Evolutionary conservation across 2,113 vertebrate species (phyloP).

Genomic region (Oreochromis aureus): DNA sequence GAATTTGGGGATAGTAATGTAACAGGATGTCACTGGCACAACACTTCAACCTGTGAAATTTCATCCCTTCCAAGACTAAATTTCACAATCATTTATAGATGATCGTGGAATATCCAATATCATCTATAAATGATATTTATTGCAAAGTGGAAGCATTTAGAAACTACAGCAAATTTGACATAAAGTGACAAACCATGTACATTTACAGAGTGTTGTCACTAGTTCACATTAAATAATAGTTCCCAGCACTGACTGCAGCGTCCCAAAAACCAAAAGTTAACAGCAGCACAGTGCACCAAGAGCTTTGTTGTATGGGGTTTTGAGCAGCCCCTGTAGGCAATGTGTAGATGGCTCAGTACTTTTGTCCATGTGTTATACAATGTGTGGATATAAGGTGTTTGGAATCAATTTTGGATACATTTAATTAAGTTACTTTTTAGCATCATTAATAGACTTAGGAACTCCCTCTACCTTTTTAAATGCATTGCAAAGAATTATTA

Average conservation of each 20-base stretch:
- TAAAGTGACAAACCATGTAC: not conserved
- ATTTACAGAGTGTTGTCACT: not conserved
- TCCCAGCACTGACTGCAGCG: not conserved
- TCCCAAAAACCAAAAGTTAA: not conserved
- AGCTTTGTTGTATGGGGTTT: not conserved
- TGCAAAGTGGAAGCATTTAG: not conserved
- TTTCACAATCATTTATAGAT: not conserved
- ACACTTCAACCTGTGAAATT: not conserved
- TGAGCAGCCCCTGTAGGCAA: not conserved
- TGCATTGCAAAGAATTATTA: not conserved
- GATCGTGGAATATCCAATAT: not conserved
- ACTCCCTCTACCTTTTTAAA: not conserved
- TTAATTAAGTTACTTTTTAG: not conserved
- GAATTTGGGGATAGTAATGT: not conserved
- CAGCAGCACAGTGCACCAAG: not conserved
- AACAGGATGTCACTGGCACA: not conserved
- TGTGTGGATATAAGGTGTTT: not conserved
- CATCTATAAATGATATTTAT: not conserved
- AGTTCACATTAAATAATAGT: not conserved
- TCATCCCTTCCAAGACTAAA: not conserved
- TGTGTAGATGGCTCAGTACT: not conserved
- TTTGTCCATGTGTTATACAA: not conserved
- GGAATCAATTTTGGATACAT: not conserved
- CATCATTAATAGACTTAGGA: not conserved
- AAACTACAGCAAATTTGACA: not conserved